Conservation (phyloP, 1,140 invertebrate genomes). For the Zaprionus capensis region DNA sequence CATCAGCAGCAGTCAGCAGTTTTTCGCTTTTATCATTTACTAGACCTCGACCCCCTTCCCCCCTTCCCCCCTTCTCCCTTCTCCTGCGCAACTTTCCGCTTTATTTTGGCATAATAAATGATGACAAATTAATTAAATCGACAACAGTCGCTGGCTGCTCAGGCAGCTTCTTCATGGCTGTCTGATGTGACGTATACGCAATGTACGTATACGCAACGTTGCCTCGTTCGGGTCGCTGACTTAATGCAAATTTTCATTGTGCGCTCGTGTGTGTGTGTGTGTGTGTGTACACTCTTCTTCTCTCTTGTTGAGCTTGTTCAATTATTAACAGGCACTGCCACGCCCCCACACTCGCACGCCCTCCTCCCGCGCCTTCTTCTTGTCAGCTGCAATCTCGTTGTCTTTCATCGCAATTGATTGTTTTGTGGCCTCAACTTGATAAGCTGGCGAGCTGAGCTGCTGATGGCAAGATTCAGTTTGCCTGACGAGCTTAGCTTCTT, state of each 20-base stretch:
- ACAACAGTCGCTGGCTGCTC: conserved; percentile 45
- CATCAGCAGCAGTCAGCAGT: conserved; percentile 41
- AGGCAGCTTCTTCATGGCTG: background rate
- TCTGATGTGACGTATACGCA: conserved; percentile 32
- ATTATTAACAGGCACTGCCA: conserved; percentile 33
- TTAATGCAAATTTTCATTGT: conserved; percentile 34
- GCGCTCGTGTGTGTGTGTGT: background rate
- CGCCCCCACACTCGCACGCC: background rate
- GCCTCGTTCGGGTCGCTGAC: conserved; percentile 3
- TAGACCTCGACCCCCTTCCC: background rate
- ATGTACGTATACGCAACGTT: conserved; percentile 43
- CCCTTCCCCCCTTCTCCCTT: background rate
- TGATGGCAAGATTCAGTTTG: conserved; percentile 9
- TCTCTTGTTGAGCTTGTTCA: conserved; percentile 20
- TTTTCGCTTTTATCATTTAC: conserved; percentile 7
- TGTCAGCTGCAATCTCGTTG: conserved; percentile 15
- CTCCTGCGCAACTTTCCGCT: background rate
- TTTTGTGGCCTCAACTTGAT: conserved; percentile 11
- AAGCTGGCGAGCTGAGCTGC: background rate
- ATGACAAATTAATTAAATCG: conserved; percentile 81
- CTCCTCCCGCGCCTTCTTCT: background rate
- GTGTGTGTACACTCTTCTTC: background rate
- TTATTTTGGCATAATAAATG: conserved; percentile 76
- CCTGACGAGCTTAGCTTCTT: conserved; percentile 1
- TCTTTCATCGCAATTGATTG: conserved; percentile 8